These are phyloP conservation scores for Phylloscopus whistleri DNA, from an alignment of 2,113 vertebrate species.

Conservation along the genomic window DNA sequence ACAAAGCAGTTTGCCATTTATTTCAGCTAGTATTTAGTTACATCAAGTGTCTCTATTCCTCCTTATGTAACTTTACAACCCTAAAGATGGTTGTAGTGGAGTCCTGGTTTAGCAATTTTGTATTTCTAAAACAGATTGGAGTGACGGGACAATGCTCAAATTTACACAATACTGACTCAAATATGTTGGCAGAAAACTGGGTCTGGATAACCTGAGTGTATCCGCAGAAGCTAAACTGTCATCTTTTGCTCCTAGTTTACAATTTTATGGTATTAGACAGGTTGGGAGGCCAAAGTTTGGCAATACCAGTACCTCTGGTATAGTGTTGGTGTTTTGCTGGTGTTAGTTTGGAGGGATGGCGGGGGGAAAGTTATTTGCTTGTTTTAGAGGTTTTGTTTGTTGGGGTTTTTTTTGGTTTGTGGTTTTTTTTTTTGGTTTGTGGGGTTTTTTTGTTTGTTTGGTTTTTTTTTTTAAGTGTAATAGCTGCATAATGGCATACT, in stretches of 20 bases:
- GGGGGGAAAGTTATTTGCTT: neutral
- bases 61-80: slow-evolving; percentile 44
- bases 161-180: slow-evolving; percentile 33
- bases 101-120: slow-evolving; percentile 54
- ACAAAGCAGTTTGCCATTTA: slow-evolving; percentile 19
- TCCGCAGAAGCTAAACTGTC: neutral
- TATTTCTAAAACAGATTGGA: slow-evolving; percentile 53
- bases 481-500: neutral
- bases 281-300: neutral
- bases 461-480: neutral
- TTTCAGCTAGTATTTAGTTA: slow-evolving; percentile 45
- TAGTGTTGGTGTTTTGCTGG: neutral
- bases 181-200: neutral
- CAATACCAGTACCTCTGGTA: neutral
- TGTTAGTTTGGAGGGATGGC: neutral
- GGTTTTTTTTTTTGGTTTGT: no score
- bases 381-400: neutral
- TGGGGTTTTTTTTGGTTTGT: neutral
- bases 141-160: neutral
- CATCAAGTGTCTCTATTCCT: neutral
- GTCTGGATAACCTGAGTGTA: neutral
- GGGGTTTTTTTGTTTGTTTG: neutral
- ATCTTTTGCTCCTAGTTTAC: neutral
- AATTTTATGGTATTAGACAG: neutral
- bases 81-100: neutral